Evolutionary conservation across 2,113 vertebrate species (phyloP), one percentile per base, ranked within the genome.

Genomic region (Rhegmatorhina hoffmannsi): DNA sequence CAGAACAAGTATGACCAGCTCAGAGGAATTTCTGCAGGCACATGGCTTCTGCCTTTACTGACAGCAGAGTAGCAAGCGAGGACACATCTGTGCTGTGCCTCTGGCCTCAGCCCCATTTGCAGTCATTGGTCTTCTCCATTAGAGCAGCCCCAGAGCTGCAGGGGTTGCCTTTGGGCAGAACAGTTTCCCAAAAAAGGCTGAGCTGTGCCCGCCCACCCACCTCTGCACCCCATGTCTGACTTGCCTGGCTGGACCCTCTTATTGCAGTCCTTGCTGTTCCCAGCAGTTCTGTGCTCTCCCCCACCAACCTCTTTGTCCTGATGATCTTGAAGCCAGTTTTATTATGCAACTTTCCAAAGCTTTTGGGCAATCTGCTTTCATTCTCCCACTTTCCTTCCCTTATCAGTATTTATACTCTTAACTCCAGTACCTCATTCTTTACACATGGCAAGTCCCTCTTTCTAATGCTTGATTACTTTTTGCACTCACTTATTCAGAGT

Each of bases 401-500:
- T 89, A 95, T 87, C 91, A 68, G 75, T 91, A 91, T 88, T 95
- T 92, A 95, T 89, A 81, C 90, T 81, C 86, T 94, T 90, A 95
- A 87, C 84, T 96, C 69, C 82, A 80, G 73, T 84, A 84, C 81
- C 81, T 90, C 49, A 89, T 86, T 97, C 94, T 94, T 92, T 94
- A 79, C 77, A 89, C 90, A 64, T 76, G 94, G 47, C 90, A 96
- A 96, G 88, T 88, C 56, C 80, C 86, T 95, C 94, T 97, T 85
- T 52, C 84, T 95, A 89, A 90, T 89, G 77, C 94, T 96, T 97
- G 96, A 98, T 97, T 97, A 97, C 90, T 94, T 97, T 96, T 95
- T 94, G 82, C 75, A 88, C 68, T 87, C 91, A 76, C 28, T 89
- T 96, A 93, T 96, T 97, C 97, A 91, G 28, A 73, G 67, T 95